Base-by-base conservation (phyloP, 2,113 vertebrate species). In the Syngnathoides biaculeatus region DNA sequence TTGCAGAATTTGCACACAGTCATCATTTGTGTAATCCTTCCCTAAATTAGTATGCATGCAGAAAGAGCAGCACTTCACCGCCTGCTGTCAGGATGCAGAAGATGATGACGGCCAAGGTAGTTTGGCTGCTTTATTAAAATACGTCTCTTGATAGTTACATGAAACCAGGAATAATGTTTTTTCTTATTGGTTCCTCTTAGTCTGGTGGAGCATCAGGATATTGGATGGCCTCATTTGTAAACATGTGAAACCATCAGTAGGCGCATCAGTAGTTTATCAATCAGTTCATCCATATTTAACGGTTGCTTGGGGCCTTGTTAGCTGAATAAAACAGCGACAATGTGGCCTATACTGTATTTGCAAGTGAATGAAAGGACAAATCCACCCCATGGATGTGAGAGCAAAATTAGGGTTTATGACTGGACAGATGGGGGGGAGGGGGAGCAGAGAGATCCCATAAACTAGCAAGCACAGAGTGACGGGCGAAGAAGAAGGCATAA, bases 401-500 rank as follows among this genome's bases (percentile, higher is more conserved):
- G 43, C 43, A 62, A 43, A 4, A n/a, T 9, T 2, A 43, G 14
- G 8, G 20, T 12, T 43, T 43, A 45, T 62, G 35, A 22, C 40
- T 24, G n/a, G 22, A 26, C 3, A 4, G 39, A 62, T 35, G 30
- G 30, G 30, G 30, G 30, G 30, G 30, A 5, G 30, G 30, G 30
- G 30, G 30, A 5, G 38, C 22, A 24, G 14, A 43, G 59, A 15
- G 20, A 11, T 24, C 20, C n/a, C 10, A 17, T 17, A n/a, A 9
- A 22, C 55, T 79, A 72, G 65, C 77, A 75, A 72, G 40, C 60
- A 55, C 19, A 8, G 43, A 66, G 65, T 50, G 75, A 69, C 65
- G 47, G 60, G 65, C 60, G 69, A 72, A 73, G 52, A 71, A 39
- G 47, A 38, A 68, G 15, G 63, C 56, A 63, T 43, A 68, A 72